Base-by-base conservation (phyloP, 1,140 invertebrate species). In the Teleogryllus occipitalis region DNA sequence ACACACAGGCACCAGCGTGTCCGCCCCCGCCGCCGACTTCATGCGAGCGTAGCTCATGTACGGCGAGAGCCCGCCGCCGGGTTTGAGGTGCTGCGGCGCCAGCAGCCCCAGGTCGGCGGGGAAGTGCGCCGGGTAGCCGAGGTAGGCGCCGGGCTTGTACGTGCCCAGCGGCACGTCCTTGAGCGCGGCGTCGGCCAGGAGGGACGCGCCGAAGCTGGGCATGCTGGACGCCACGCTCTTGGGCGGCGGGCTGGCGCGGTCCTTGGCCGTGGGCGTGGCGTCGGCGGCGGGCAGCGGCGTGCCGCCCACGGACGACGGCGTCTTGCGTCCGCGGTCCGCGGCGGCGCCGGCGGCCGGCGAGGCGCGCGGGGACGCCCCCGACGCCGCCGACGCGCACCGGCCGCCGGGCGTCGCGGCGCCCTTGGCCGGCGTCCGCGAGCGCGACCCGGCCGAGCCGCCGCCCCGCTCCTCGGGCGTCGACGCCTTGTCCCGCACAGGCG, bases 31-130 rank as follows among this genome's bases (percentile, higher is more conserved):
- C 4, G 89, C 85, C 3, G 89, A 90, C 84, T 94, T 94, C 87
- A 93, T 88, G 79, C 92, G 88, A 6, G 91, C 91, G 82, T 94
- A 94, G 54, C 90, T 90, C 46, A 93, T 85, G 85, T 93, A 94
- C 0, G 92, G 92, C 85, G 90, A 92, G 27, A 91, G 85, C 4
- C 87, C 86, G 39, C 90, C 90, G 82, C 93, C 92, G 85, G 27
- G 91, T 91, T 78, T 78, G 18, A 65, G 74, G 14, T 90, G 89
- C 82, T 93, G 92, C 82, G 93, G 92, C 12, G 91, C 91, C 6
- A 92, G 90, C 90, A 93, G 92, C 76, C 92, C 85, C 83, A 93
- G 92, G 87, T 94, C 91, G 4, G 90, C 89, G 8, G 90, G 87
- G 85, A 83, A 90, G 84, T 0, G 89, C 89, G 80, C 91, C 81